A percentile compares a stretch with the other conserved stretches of the same genome.
Conservation (phyloP, 2,113 vertebrate species). For the Oceanites oceanicus region DNA sequence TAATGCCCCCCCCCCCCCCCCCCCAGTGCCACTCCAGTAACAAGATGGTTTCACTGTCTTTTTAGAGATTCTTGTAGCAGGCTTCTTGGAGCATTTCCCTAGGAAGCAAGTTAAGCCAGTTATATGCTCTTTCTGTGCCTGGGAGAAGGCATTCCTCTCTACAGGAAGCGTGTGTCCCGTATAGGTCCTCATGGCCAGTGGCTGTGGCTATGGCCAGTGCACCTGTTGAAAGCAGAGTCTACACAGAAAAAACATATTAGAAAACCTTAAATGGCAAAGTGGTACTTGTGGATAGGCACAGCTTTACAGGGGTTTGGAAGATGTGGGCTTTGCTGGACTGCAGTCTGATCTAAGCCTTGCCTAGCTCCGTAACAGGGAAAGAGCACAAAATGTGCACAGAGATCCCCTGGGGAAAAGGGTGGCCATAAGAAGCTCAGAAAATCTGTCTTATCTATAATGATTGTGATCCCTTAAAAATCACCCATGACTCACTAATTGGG, state of each 20-base stretch:
- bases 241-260: neutral
- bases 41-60: neutral
- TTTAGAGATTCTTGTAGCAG: neutral
- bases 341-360: neutral
- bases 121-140: neutral
- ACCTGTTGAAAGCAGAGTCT: neutral
- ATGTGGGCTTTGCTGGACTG: neutral
- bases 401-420: rapidly evolving
- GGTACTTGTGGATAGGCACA: neutral
- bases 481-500: neutral
- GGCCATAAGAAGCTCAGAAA: neutral
- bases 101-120: neutral
- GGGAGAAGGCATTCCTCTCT: neutral
- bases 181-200: neutral
- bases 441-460: neutral
- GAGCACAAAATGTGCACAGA: neutral
- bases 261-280: neutral
- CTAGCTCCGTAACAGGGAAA: neutral
- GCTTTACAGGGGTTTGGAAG: neutral
- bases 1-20: neutral
- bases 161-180: neutral
- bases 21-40: neutral
- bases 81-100: neutral
- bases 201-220: rapidly evolving
- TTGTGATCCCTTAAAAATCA: neutral